These are phyloP conservation scores for Drosophila parvula DNA, from an alignment of 1,140 invertebrate genomes.

Conservation along the genomic window DNA sequence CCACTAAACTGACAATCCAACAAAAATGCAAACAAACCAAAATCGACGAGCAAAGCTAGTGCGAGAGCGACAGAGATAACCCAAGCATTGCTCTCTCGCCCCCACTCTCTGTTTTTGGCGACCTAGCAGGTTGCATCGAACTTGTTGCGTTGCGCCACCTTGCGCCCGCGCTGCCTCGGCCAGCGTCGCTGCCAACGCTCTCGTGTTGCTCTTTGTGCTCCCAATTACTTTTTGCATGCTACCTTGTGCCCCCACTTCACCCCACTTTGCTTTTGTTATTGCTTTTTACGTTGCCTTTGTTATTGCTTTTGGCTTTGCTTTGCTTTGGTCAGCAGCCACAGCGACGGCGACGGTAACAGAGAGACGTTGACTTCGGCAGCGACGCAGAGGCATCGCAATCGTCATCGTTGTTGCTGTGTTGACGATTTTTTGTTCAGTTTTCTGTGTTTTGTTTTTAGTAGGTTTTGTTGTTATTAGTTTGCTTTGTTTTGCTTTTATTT, in stretches of 20 bases:
- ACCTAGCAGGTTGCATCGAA: conserved; percentile 74
- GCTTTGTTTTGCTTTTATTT: conserved; percentile 30
- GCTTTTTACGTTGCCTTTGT: conserved; percentile 23
- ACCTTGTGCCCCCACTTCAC: conserved; percentile 78
- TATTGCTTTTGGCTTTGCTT: conserved; percentile 46
- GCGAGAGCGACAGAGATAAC: conserved; percentile 6
- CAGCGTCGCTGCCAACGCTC: conserved; percentile 28
- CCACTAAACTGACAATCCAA: conserved; percentile 70
- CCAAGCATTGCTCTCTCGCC: conserved; percentile 3
- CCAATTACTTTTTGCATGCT: conserved; percentile 80
- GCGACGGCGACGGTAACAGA: conserved; percentile 3
- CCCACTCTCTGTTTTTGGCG: neutral
- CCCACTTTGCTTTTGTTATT: conserved; percentile 46
- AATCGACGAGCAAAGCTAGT: conserved; percentile 33
- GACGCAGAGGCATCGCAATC: conserved; percentile 46
- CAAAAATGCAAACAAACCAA: conserved; percentile 71
- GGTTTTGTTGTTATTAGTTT: conserved; percentile 38
- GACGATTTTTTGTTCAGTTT: conserved; percentile 46
- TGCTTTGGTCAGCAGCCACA: conserved; percentile 42
- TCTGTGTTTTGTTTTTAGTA: conserved; percentile 27
- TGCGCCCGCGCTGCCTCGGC: conserved; percentile 48
- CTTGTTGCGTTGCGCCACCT: conserved; percentile 75
- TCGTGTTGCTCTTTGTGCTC: conserved; percentile 75
- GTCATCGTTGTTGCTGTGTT: conserved; percentile 63
- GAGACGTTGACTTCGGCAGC: conserved; percentile 13